A percentile compares a stretch with the other conserved stretches of the same genome.
Conservation (phyloP, 2,888 invertebrate species). For the Lomographa bimaculata region DNA sequence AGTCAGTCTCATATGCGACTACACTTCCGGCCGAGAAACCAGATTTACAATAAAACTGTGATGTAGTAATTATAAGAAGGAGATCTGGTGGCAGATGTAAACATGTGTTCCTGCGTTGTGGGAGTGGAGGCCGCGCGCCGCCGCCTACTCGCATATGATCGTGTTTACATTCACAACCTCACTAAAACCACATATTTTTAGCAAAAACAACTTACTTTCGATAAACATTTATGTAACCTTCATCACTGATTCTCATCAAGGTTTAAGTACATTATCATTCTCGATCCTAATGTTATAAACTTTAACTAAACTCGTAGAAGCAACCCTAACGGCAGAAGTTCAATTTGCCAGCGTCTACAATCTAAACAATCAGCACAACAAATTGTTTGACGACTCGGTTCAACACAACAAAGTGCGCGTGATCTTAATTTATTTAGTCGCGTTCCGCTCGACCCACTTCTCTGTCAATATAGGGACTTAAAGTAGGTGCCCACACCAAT, state of each 20-base stretch:
- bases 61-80: constrained; percentile 45
- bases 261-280: no score
- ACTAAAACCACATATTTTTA: constrained; percentile 54
- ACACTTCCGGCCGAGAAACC: constrained; percentile 26
- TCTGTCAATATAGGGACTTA: constrained; percentile 62
- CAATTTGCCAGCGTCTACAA: constrained; percentile 24
- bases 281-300: no score
- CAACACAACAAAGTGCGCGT: constrained; percentile 37
- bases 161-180: constrained; percentile 59
- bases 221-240: constrained; percentile 27
- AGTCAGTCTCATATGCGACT: constrained; percentile 4
- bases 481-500: constrained; percentile 53
- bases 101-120: constrained; percentile 70
- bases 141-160: constrained; percentile 51
- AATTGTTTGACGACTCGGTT: constrained; percentile 32
- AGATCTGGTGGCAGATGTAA: constrained; percentile 59
- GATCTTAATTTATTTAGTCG: constrained; percentile 64
- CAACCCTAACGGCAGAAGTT: constrained; percentile 22
- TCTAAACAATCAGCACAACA: constrained; percentile 30
- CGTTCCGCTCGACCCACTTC: constrained; percentile 69
- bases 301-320: no score
- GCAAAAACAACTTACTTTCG: constrained; percentile 39
- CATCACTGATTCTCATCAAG: no score
- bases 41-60: constrained; percentile 32
- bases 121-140: constrained; percentile 62